Evolutionary conservation across 2,888 invertebrate species (phyloP), one percentile per base, ranked within the genome.

Genomic region (Pandemis corylana): DNA sequence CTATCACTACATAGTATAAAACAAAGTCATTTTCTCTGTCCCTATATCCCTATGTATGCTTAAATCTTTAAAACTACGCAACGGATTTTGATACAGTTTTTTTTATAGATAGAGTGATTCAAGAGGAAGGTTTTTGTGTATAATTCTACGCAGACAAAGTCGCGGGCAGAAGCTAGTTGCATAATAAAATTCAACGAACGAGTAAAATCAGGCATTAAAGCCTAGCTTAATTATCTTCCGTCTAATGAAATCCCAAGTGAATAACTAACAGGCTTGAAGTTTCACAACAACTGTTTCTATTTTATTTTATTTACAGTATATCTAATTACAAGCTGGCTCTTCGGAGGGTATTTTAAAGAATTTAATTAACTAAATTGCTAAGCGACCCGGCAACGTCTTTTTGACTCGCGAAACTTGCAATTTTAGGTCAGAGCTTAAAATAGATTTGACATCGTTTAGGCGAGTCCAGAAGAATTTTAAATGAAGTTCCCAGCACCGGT

Each of bases 271-370:
- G 53, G 59, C 51, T 68, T 53, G 12, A 76, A 76, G 53, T 75
- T 61, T 77, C 61, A 13, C 28, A 65, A 64, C 73, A 70, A 72
- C 76, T 72, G 72, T 66, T 76, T 78, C 69, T 62, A 68, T 75
- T 46, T 69, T 78, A 77, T 78, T 81, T 80, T 82, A 80, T 78
- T 81, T 80, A 76, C 66, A 79, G 77, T 77, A 80, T 59, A 10
- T 83, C 81, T 85, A 84, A 86, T 86, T 87, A 86, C 82, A 84
- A 75, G 67, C 64, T 56, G 77, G 73, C 71, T 72, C 71, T 73
- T 65, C 20, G 56, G 64, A 76, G 76, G 78, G 77, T 77, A 80
- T 80, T 83, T 84, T 76, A 80, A 82, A 81, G 81, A 83, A 82
- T 82, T 82, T 83, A 80, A 83, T 84, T 82, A 82, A 78, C 78